Percentiles rank a stretch among this genome's conserved stretches.
Conservation (phyloP, 2,113 vertebrate species). For the Amia ocellicauda region DNA sequence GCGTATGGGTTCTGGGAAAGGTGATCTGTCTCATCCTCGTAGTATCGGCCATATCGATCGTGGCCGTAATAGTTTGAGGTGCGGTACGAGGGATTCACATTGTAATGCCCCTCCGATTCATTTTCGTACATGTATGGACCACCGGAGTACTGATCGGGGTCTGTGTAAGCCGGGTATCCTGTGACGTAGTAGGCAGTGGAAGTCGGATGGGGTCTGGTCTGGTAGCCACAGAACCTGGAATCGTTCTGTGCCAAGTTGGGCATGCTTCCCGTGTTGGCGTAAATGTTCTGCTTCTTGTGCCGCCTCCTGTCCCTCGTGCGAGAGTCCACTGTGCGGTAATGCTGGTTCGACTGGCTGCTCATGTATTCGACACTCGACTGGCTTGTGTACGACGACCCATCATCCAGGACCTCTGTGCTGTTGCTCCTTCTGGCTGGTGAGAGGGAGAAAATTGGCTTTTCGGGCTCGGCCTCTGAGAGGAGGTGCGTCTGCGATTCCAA, state of each 20-base stretch:
- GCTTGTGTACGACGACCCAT: constrained; percentile 93
- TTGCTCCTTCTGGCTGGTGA: constrained; percentile 79
- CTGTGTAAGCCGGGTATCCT: constrained; percentile 67
- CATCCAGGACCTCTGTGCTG: constrained; percentile 91
- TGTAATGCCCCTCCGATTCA: constrained; percentile 88
- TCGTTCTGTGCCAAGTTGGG: constrained; percentile 88
- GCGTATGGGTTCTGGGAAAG: constrained; percentile 81
- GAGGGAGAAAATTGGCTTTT: constrained; percentile 60
- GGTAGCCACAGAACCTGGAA: constrained; percentile 58
- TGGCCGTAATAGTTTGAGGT: constrained; percentile 63
- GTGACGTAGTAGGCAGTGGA: constrained; percentile 81
- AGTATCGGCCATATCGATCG: constrained; percentile 67
- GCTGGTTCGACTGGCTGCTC: constrained; percentile 53
- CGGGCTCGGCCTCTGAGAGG: constrained; percentile 56
- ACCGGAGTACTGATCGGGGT: constrained; percentile 69
- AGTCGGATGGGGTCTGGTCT: constrained; percentile 63
- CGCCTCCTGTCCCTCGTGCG: constrained; percentile 72
- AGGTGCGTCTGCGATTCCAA: constrained; percentile 87
- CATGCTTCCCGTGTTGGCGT: constrained; percentile 88
- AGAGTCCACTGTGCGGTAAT: constrained; percentile 69
- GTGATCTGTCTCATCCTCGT: constrained; percentile 69
- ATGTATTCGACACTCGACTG: constrained; percentile 87
- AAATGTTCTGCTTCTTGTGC: constrained; percentile 74
- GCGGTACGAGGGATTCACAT: constrained; percentile 78
- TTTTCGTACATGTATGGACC: constrained; percentile 79